Evolutionary conservation across 2,797 vertebrate genomes (phyloP), one percentile per base, ranked within the genome.

Genomic region (Malurus splendens): DNA sequence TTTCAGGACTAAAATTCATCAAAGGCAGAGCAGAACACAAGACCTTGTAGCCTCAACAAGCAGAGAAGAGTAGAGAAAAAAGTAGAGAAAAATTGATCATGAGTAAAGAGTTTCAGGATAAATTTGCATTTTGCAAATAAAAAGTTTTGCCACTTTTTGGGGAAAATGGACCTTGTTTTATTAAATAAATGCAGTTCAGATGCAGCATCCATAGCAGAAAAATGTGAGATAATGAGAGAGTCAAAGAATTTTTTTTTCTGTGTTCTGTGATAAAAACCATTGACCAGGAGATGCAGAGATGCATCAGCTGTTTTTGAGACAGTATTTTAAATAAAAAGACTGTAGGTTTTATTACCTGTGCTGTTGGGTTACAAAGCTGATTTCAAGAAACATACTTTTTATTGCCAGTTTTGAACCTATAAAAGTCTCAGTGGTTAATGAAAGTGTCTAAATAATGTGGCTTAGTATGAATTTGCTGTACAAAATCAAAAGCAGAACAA

Each of bases 401-500:
- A 93, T 71, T 81, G 75, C 59, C 47, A 92, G 50, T 91, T 95
- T 91, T 90, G 66, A 94, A 95, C 87, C 51, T 76, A 55, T 55
- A 27, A 57, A 87, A 93, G 64, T 82, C 77, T 61, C 45, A 72
- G 10, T 60, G n/a, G 55, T 82, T 93, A 95, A 94, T 91, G 57
- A 78, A 90, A 90, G 9, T 73, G 62, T 59, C 68, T 93, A 81
- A 92, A 82, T 81, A 93, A 87, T 68, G 24, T 52, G n/a, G 3
- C 32, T 82, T 8, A 56, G 10, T 90, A 72, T 86, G 89, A 85
- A 93, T 80, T 85, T 74, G 18, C 55, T 86, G 45, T 72, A 79
- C n/a, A 88, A 87, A 96, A 87, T 90, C 73, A 87, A 89, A 92
- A 27, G 36, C 33, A 85, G 42, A 93, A 78, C 7, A 74, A 83